Evolutionary conservation across 2,113 vertebrate species (phyloP).

Genomic region (Thamnophis sirtalis): DNA sequence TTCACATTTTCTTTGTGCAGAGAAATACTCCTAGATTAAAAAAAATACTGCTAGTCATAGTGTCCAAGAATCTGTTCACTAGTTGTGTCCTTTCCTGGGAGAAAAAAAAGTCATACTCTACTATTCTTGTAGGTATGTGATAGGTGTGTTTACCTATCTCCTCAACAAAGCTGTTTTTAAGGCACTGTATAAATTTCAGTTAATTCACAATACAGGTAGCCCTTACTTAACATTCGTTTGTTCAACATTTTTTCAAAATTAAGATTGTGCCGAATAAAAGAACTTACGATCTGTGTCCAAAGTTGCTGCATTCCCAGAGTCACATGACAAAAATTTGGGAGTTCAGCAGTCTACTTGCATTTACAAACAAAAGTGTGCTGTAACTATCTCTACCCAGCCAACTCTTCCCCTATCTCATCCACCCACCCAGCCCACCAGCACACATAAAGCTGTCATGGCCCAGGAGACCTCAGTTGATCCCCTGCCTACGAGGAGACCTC

Average conservation of each 20-base stretch:
- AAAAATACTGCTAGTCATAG: not conserved
- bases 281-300: not conserved
- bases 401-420: not conserved
- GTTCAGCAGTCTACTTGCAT: not conserved
- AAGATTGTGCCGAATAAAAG: not conserved
- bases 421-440: not conserved
- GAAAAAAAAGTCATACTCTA: not conserved
- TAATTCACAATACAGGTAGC: not conserved
- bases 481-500: not conserved
- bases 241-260: not conserved
- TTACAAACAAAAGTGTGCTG: not conserved
- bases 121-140: not conserved
- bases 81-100: not conserved
- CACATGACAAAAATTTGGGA: not conserved
- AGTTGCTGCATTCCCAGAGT: not conserved
- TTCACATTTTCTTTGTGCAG: not conserved
- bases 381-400: not conserved
- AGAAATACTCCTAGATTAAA: not conserved
- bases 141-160: not conserved
- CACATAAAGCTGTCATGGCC: not conserved
- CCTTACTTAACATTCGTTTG: not conserved
- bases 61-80: not conserved
- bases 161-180: not conserved
- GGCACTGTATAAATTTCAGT: not conserved
- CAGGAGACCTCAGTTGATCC: not conserved